Percentiles rank a stretch among this genome's conserved stretches.
phyloP scores from a whole-genome alignment of 2,113 vertebrate genomes.

The Pedetes capensis region DNA sequence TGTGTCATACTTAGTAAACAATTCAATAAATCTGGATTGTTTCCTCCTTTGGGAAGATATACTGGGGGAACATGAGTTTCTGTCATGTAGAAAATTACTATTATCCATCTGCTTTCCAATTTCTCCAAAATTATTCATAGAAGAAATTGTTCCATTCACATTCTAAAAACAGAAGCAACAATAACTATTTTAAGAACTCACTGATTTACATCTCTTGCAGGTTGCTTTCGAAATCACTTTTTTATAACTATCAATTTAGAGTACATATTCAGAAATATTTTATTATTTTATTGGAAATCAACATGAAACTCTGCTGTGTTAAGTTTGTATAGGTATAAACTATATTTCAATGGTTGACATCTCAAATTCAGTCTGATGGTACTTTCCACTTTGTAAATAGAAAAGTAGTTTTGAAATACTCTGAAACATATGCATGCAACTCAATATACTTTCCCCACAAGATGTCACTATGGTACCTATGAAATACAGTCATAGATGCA shows the following conservation, averaged over 20 bases:
- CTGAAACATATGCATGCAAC: neutral
- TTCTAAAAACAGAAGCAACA: neutral
- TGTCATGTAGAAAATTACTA: neutral
- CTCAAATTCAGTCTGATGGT: neutral
- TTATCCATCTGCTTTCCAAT: neutral
- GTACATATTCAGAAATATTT: slow-evolving; percentile 40
- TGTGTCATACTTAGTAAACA: neutral
- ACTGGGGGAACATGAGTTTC: neutral
- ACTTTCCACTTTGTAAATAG: neutral
- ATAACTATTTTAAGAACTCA: neutral
- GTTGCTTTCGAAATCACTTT: neutral
- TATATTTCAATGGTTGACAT: neutral
- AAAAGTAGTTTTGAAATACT: neutral
- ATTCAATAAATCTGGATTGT: neutral
- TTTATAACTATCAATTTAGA: neutral
- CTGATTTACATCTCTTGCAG: neutral
- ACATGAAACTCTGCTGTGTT: neutral
- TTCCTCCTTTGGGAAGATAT: neutral
- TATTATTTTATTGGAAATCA: neutral
- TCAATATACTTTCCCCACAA: slow-evolving; percentile 56
- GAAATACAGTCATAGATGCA: slow-evolving; percentile 27
- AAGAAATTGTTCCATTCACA: neutral
- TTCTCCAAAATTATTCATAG: neutral
- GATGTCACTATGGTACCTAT: slow-evolving; percentile 71
- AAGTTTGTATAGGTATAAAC: neutral